Evolutionary conservation across 2,888 invertebrate genomes (phyloP).

Genomic region (Ichneumon xanthorius): DNA sequence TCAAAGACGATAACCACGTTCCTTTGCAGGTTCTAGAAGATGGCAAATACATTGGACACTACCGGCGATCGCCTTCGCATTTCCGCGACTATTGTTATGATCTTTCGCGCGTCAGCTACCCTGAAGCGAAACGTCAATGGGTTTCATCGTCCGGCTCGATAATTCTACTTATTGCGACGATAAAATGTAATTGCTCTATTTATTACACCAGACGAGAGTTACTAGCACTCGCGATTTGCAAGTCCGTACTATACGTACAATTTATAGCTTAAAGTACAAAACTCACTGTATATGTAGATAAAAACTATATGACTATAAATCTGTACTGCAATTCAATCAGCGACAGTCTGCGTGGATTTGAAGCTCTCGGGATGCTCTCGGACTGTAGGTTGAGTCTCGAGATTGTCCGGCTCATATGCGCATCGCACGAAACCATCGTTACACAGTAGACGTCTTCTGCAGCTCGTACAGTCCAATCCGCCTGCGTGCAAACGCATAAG

Average conservation of each 20-base stretch:
- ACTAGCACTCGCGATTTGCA: slow-evolving; percentile 6
- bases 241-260: slow-evolving; percentile 43
- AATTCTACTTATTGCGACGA: background rate
- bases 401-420: too few species aligned
- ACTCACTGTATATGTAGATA: slow-evolving; percentile 22
- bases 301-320: slow-evolving; percentile 47
- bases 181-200: slow-evolving; percentile 58
- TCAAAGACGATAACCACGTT: background rate
- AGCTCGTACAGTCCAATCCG: too few species aligned
- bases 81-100: slow-evolving; percentile 45
- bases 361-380: too few species aligned
- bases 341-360: background rate
- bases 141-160: background rate
- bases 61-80: slow-evolving; percentile 27
- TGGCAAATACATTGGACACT: slow-evolving; percentile 30
- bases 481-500: too few species aligned
- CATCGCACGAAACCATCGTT: too few species aligned
- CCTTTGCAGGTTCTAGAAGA: slow-evolving; percentile 54
- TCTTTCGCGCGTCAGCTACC: background rate
- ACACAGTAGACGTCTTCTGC: too few species aligned
- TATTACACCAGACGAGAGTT: slow-evolving; percentile 40
- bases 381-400: too few species aligned
- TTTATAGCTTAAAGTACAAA: slow-evolving; percentile 60
- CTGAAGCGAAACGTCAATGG: background rate
- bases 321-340: background rate